These are phyloP conservation scores for Tetanocera ferruginea DNA, from an alignment of 2,888 invertebrate species.

Conservation along the genomic window DNA sequence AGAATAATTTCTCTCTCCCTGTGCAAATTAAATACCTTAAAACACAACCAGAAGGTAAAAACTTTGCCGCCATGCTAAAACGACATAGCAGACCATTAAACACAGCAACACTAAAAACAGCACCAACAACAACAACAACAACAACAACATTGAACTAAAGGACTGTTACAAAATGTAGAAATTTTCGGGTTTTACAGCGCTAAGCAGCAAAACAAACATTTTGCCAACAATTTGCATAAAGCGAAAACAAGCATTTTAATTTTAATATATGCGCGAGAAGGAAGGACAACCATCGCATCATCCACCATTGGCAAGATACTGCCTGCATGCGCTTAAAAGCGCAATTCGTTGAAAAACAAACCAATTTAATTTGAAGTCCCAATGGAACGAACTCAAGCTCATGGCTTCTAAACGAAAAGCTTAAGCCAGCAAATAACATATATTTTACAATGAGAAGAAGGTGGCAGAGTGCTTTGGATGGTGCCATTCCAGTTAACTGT, in stretches of 20 bases:
- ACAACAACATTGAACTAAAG: not conserved
- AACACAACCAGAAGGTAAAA: conserved; percentile 9
- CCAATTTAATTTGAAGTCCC: conserved; percentile 66
- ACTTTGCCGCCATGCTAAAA: not conserved
- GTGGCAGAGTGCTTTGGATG: not conserved
- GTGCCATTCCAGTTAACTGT: not conserved
- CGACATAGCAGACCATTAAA: not conserved
- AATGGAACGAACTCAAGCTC: conserved; percentile 46
- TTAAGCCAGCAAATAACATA: not conserved
- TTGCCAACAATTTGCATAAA: conserved; percentile 64
- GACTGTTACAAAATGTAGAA: conserved; percentile 21
- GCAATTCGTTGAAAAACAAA: conserved; percentile 57
- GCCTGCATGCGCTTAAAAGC: conserved; percentile 43
- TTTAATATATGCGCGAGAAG: conserved; percentile 43
- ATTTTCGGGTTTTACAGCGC: not conserved
- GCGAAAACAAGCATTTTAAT: conserved; percentile 68
- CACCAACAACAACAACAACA: not conserved
- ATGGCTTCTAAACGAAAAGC: not conserved
- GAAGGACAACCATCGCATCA: not conserved
- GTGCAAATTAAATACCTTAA: conserved; percentile 20
- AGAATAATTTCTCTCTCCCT: not conserved
- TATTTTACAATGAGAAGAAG: not conserved
- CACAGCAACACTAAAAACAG: conserved; percentile 18
- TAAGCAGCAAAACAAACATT: conserved; percentile 41
- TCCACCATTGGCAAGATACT: not conserved